phyloP scores from a whole-genome alignment of 2,888 invertebrate species.

The Ochlodes sylvanus region DNA sequence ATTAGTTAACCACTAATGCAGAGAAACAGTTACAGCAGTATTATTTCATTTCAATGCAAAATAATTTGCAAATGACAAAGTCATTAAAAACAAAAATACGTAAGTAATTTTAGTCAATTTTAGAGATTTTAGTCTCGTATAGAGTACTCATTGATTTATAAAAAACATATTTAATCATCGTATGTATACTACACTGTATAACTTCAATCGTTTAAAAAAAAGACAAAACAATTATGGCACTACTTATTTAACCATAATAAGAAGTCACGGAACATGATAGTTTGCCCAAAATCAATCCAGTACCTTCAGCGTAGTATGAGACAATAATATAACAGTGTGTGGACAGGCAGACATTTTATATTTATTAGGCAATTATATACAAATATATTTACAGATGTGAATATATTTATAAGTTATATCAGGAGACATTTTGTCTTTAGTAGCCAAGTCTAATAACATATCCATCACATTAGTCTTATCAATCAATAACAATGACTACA shows the following conservation, averaged over 20 bases:
- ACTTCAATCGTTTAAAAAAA: too few species aligned
- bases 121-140: not conserved
- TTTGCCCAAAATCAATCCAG: not conserved
- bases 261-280: slow-evolving; percentile 17
- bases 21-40: not conserved
- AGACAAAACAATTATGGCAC: slow-evolving; percentile 15
- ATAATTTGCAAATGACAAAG: not conserved
- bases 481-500: not conserved
- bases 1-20: not conserved
- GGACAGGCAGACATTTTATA: slow-evolving; percentile 15
- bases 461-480: not conserved
- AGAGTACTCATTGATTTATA: too few species aligned
- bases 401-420: slow-evolving; percentile 10
- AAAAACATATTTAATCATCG: too few species aligned
- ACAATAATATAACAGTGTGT: slow-evolving; percentile 17
- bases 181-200: too few species aligned
- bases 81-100: not conserved
- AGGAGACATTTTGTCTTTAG: slow-evolving; percentile 3
- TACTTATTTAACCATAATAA: slow-evolving; percentile 13
- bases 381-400: slow-evolving; percentile 39
- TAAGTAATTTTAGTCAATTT: not conserved
- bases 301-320: not conserved
- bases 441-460: slow-evolving; percentile 9
- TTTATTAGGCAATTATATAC: slow-evolving; percentile 36
- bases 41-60: not conserved